Evolutionary conservation across 2,113 vertebrate genomes (phyloP).

Genomic region (Cranoglanis bouderius): DNA sequence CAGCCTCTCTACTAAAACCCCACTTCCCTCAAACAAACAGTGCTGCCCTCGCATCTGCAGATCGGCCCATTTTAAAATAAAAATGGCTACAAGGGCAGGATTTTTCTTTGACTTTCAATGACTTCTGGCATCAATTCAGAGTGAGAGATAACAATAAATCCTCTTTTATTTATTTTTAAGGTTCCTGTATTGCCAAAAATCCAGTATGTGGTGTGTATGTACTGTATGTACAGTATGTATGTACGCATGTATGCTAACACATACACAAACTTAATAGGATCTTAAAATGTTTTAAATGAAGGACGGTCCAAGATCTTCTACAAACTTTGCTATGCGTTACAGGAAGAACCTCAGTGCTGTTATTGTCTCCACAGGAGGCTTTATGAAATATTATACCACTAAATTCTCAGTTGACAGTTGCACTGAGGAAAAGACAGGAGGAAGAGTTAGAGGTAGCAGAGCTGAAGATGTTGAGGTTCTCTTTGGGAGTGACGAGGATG

Average conservation of each 20-base stretch:
- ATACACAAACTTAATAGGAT: background rate
- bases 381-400: background rate
- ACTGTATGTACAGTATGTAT: background rate
- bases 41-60: slow-evolving; percentile 64
- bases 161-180: background rate
- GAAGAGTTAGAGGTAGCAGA: too few species aligned
- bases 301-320: background rate
- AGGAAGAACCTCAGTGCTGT: background rate
- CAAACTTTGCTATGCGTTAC: background rate
- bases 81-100: slow-evolving; percentile 66
- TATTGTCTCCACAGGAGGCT: background rate
- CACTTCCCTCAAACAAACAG: slow-evolving; percentile 64
- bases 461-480: too few species aligned
- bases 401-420: background rate
- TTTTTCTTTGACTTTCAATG: slow-evolving; percentile 26
- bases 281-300: background rate
- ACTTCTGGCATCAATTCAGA: slow-evolving; percentile 38
- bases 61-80: slow-evolving; percentile 71
- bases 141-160: background rate
- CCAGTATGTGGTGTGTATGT: background rate
- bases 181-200: background rate
- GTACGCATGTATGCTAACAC: background rate
- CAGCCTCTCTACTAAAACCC: slow-evolving; percentile 49
- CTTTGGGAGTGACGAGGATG: too few species aligned
- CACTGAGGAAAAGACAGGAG: too few species aligned